Percentiles rank a stretch among this genome's conserved stretches.
Evolutionary conservation across 2,888 invertebrate genomes (phyloP).

Genomic region (Ophion slaviceki): DNA sequence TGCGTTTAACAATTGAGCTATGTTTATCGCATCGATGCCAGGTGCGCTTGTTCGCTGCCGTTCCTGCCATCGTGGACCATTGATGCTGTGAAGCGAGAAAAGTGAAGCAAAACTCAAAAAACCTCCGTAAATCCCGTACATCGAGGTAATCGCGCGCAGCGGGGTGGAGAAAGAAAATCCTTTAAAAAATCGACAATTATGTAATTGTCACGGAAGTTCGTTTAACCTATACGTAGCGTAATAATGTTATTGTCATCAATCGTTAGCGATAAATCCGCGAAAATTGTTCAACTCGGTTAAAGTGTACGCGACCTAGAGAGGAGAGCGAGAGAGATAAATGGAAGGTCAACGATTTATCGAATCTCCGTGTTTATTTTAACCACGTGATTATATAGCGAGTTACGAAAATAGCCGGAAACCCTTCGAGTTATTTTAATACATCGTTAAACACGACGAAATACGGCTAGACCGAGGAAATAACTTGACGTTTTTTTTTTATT

Average conservation of each 20-base stretch:
- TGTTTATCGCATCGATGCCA: conserved; percentile 48
- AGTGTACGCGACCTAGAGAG: background rate
- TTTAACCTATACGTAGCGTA: conserved; percentile 46
- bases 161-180: conserved; percentile 1
- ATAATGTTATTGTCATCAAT: background rate
- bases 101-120: background rate
- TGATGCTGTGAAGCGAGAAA: conserved; percentile 43
- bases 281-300: background rate
- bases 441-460: conserved; percentile 26
- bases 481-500: background rate
- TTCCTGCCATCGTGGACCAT: conserved; percentile 37
- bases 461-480: conserved; percentile 20
- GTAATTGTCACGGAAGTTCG: conserved; percentile 61
- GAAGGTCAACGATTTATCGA: conserved; percentile 49
- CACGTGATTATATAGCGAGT: conserved; percentile 52
- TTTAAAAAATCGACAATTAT: conserved; percentile 49
- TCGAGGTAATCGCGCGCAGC: conserved; percentile 11
- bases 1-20: conserved; percentile 52
- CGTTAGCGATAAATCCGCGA: background rate
- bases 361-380: conserved; percentile 47
- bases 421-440: conserved; percentile 60
- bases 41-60: conserved; percentile 30
- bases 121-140: background rate
- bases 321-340: background rate
- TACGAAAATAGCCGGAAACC: conserved; percentile 57